A percentile compares a stretch with the other conserved stretches of the same genome.
Evolutionary conservation across 2,797 vertebrate genomes (phyloP).

Genomic region (Pogonophryne albipinna): DNA sequence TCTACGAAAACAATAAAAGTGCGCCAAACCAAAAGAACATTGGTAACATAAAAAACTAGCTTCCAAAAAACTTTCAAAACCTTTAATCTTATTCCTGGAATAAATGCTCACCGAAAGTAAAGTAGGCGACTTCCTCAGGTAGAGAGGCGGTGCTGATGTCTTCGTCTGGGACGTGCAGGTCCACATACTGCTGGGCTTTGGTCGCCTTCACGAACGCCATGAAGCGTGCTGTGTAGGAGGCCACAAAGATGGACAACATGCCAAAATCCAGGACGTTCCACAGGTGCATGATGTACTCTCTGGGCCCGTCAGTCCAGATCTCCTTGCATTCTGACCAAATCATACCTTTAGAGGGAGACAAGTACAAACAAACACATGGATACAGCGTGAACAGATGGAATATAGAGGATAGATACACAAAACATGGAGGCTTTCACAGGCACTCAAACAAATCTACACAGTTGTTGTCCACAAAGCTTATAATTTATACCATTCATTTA

Average conservation of each 20-base stretch:
- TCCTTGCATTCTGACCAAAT: constrained; percentile 99
- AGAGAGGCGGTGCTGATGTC: constrained; percentile 92
- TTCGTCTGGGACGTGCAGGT: constrained; percentile 89
- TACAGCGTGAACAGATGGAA: neutral
- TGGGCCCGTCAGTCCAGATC: constrained; percentile 95
- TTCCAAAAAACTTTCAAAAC: neutral
- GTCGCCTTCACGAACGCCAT: constrained; percentile 97
- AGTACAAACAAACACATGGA: constrained; percentile 25
- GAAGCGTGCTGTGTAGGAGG: constrained; percentile 95
- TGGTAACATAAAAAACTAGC: no score
- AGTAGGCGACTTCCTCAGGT: constrained; percentile 95
- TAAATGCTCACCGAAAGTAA: constrained; percentile 91
- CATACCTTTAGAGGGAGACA: constrained; percentile 82
- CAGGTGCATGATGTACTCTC: constrained; percentile 94
- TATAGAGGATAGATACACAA: neutral
- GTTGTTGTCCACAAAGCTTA: constrained; percentile 20
- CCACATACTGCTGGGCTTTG: constrained; percentile 95
- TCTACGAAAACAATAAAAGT: neutral
- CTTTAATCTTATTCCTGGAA: neutral
- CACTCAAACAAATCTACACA: constrained; percentile 2
- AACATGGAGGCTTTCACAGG: neutral
- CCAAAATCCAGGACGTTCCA: constrained; percentile 98
- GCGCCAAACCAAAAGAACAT: neutral
- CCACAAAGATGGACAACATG: constrained; percentile 97
- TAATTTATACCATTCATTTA: constrained; percentile 32